Evolutionary conservation across 2,888 invertebrate species (phyloP).

Genomic region (Perithous albicinctus): DNA sequence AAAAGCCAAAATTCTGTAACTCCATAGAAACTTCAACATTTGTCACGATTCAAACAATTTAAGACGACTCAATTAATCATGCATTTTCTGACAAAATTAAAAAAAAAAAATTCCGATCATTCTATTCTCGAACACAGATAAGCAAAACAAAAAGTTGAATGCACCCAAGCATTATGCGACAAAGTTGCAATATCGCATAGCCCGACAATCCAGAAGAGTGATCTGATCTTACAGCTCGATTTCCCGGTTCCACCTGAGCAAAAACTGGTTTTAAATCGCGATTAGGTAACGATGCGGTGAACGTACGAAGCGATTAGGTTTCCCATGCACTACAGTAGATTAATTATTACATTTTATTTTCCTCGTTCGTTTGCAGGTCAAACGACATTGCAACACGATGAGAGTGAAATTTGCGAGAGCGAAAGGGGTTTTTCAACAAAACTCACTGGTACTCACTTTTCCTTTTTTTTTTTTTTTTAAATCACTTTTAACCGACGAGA

Average conservation of each 20-base stretch:
- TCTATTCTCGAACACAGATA: no score
- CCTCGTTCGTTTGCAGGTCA: conserved; percentile 9
- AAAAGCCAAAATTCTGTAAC: no score
- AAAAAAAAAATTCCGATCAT: no score
- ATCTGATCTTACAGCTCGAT: conserved; percentile 5
- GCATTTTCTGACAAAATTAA: no score
- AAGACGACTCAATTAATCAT: background rate
- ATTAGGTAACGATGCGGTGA: conserved; percentile 42
- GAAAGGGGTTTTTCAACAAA: background rate
- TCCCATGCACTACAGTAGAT: background rate
- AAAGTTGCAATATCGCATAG: no score
- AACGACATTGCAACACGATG: conserved; percentile 10
- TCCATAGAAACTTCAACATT: no score
- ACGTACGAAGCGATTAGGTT: background rate
- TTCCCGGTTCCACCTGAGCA: conserved; percentile 9
- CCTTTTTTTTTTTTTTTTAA: background rate
- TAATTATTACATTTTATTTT: conserved; percentile 15
- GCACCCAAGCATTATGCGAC: no score
- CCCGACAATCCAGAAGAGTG: conserved; percentile 1
- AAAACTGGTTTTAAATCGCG: conserved; percentile 54
- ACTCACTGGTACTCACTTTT: conserved; percentile 6
- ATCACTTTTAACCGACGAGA: background rate
- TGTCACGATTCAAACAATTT: background rate
- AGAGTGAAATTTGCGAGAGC: background rate
- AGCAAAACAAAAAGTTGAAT: no score